phyloP scores from a whole-genome alignment of 2,888 invertebrate genomes.

The Polyploca ridens region DNA sequence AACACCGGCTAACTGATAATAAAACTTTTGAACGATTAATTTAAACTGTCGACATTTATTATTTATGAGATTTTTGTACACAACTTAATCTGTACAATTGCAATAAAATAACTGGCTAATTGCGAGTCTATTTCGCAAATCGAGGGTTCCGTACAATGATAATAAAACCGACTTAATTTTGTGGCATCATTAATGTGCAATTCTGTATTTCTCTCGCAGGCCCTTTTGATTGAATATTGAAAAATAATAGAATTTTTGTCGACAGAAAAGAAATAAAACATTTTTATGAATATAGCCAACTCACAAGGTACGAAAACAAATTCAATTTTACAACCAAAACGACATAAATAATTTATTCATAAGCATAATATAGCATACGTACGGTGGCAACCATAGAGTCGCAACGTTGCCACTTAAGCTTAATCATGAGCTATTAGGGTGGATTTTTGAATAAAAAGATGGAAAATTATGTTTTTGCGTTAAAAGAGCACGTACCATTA shows the following conservation, averaged over 20 bases:
- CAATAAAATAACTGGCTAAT: too few relatives aligned
- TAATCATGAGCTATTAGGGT: constrained; percentile 60
- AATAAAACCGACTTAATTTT: too few relatives aligned
- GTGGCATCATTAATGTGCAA: too few relatives aligned
- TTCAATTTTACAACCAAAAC: constrained; percentile 21
- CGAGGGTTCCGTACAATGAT: too few relatives aligned
- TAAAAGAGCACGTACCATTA: constrained; percentile 46
- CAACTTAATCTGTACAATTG: neutral
- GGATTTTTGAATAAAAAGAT: constrained; percentile 50
- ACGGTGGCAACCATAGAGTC: constrained; percentile 26
- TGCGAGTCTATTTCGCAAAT: too few relatives aligned
- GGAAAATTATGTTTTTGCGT: constrained; percentile 52
- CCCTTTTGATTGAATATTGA: too few relatives aligned
- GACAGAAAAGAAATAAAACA: constrained; percentile 3
- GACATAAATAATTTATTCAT: neutral
- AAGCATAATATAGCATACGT: constrained; percentile 2
- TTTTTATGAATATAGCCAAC: constrained; percentile 17
- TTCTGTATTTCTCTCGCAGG: too few relatives aligned
- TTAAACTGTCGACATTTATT: constrained; percentile 50
- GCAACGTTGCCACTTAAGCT: constrained; percentile 49
- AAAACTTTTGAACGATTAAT: constrained; percentile 63
- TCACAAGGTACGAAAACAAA: constrained; percentile 15
- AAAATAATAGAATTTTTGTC: neutral
- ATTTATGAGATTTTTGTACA: constrained; percentile 29
- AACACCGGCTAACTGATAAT: constrained; percentile 66